These are phyloP conservation scores for Aepyceros melampus DNA, from an alignment of 2,113 vertebrate species.

Conservation along the genomic window DNA sequence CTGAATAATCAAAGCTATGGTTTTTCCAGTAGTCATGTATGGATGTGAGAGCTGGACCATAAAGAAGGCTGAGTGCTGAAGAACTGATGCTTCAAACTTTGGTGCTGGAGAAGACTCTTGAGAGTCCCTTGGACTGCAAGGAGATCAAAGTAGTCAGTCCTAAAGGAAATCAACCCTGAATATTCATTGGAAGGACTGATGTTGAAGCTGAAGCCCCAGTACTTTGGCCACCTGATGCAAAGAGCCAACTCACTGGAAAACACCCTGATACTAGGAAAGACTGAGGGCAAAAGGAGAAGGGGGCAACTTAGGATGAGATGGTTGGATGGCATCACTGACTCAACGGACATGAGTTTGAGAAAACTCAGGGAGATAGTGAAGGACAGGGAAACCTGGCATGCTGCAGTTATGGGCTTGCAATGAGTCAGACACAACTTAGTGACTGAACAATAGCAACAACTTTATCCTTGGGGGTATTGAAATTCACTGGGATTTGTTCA, in stretches of 20 bases:
- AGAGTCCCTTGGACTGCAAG: not conserved
- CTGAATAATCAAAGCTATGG: not conserved
- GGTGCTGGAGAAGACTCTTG: not conserved
- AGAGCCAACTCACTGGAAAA: not conserved
- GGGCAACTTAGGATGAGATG: not conserved
- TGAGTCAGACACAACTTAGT: not conserved
- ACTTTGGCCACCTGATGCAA: not conserved
- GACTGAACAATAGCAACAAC: not conserved
- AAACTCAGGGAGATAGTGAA: not conserved
- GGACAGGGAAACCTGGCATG: not conserved
- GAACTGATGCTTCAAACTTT: not conserved
- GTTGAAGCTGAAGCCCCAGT: not conserved
- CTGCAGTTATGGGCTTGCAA: not conserved
- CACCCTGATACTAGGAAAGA: not conserved
- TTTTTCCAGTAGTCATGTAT: not conserved
- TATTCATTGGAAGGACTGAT: not conserved
- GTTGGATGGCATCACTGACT: not conserved
- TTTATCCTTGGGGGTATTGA: not conserved
- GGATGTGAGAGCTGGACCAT: not conserved
- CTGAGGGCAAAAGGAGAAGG: not conserved
- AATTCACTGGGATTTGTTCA: not conserved
- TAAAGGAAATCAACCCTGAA: not conserved
- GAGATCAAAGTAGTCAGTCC: not conserved
- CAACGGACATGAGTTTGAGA: not conserved
- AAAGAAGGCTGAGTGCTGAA: not conserved